Conservation (phyloP, 2,797 vertebrate species). For the Gorsachius magnificus region DNA sequence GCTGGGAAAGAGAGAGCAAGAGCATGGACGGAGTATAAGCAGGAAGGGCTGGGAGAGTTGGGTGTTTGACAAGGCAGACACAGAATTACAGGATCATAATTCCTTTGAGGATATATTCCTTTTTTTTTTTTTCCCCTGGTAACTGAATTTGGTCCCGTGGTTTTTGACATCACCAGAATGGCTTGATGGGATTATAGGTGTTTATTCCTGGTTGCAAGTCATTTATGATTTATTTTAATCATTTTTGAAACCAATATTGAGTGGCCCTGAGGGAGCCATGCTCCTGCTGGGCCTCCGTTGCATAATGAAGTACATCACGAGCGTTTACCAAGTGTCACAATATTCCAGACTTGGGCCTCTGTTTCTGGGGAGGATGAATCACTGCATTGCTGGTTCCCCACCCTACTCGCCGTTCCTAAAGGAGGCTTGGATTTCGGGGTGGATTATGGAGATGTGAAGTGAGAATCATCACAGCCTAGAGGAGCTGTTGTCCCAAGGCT, state of each 20-base stretch:
- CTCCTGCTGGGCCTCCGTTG: slow-evolving; percentile 59
- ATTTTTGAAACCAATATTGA: slow-evolving; percentile 59
- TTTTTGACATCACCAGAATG: slow-evolving; percentile 48
- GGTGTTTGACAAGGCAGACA: not conserved
- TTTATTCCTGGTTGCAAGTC: slow-evolving; percentile 66
- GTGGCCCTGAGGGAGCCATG: slow-evolving; percentile 56
- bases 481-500: not conserved
- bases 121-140: not conserved
- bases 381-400: slow-evolving; percentile 38
- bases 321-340: slow-evolving; percentile 60
- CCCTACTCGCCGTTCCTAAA: slow-evolving; percentile 6
- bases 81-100: not conserved
- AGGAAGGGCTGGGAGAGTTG: not conserved
- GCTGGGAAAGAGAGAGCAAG: not conserved
- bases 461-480: not conserved
- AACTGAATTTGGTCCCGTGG: slow-evolving; percentile 4
- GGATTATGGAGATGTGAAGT: not conserved
- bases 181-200: slow-evolving; percentile 62
- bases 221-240: slow-evolving; percentile 73
- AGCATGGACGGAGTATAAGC: not conserved
- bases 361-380: slow-evolving; percentile 42
- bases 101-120: not conserved
- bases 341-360: slow-evolving; percentile 37
- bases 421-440: not conserved
- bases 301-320: slow-evolving; percentile 65